Evolutionary conservation across 2,888 invertebrate species (phyloP), one percentile per base, ranked within the genome.

Genomic region (Lepidocyrtoides sp.): DNA sequence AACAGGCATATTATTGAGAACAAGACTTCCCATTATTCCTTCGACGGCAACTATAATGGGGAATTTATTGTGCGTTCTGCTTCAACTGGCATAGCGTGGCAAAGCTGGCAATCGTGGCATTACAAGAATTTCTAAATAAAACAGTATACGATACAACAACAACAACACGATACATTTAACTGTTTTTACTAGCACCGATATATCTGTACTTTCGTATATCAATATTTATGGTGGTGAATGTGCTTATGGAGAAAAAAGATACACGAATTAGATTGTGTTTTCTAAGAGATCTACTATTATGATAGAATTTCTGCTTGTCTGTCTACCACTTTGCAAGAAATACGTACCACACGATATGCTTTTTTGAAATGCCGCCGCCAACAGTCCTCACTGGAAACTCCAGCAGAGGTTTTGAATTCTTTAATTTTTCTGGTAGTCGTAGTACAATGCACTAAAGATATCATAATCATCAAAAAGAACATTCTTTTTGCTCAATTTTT

Each of bases 51-150:
- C 77, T 66, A 66, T 87, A 66, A 79, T 79, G 87, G 36, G 41
- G 79, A 87, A 86, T 87, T 87, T 87, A 87, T 87, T 87, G 75
- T 87, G 87, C 79, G 77, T 87, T 87, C 44, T 87, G 87, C 87
- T 79, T 87, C 48, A 29, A 20, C 79, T 66, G 86, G 60, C 48
- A 26, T 54, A 75, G 75, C 75, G 85, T 87, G 79, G 87, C 87
- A 87, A 86, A 77, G 57, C 77, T 75, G 54, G 51, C 41, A 20
- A 72, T 83, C 84, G n/a, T 51, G 69, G 66, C 66, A 66, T 83
- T 77, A 54, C 86, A 75, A 36, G 69, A 84, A 86, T 86, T 75
- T 54, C 60, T 44, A 85, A 66, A 44, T 77, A 26, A 60, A 77
- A 60, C 10, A 26, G 32, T 26, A 14, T 2, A 32, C 26, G n/a